phyloP scores from a whole-genome alignment of 2,888 invertebrate genomes.

The Philhelius pedissequus region DNA sequence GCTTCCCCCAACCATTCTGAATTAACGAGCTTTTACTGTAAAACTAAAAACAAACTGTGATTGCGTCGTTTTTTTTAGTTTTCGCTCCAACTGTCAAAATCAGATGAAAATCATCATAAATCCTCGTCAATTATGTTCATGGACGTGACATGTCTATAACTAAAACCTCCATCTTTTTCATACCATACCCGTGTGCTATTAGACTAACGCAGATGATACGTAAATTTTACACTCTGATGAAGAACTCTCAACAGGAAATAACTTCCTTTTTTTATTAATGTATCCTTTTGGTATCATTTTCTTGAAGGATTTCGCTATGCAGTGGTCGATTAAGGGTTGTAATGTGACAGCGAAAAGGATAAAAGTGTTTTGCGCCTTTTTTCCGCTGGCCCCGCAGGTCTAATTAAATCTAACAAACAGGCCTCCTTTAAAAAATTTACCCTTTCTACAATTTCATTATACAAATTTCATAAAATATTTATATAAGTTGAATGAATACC shows the following conservation, averaged over 20 bases:
- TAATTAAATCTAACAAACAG: slow-evolving; percentile 48
- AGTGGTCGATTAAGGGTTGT: slow-evolving; percentile 26
- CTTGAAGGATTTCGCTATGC: not conserved
- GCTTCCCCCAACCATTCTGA: too few species aligned
- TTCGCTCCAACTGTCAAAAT: slow-evolving; percentile 26
- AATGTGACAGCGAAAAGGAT: not conserved
- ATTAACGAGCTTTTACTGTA: too few species aligned
- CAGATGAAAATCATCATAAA: slow-evolving; percentile 71
- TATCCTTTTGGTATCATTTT: not conserved
- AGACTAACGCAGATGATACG: slow-evolving; percentile 27
- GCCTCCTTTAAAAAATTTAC: not conserved
- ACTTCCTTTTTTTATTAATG: not conserved
- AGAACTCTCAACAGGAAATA: slow-evolving; percentile 4
- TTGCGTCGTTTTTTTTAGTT: not conserved
- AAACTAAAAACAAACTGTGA: too few species aligned
- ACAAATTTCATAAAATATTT: slow-evolving; percentile 62
- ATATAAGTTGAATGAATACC: not conserved
- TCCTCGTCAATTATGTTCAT: slow-evolving; percentile 75
- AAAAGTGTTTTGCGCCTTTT: not conserved
- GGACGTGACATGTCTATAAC: slow-evolving; percentile 70
- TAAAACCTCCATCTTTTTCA: not conserved
- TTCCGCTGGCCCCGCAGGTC: slow-evolving; percentile 9
- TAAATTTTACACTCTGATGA: slow-evolving; percentile 12
- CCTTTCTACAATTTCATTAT: slow-evolving; percentile 62
- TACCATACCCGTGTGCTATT: too few species aligned